These are phyloP conservation scores for Phoenicopterus ruber DNA, from an alignment of 2,113 vertebrate species.

Conservation along the genomic window DNA sequence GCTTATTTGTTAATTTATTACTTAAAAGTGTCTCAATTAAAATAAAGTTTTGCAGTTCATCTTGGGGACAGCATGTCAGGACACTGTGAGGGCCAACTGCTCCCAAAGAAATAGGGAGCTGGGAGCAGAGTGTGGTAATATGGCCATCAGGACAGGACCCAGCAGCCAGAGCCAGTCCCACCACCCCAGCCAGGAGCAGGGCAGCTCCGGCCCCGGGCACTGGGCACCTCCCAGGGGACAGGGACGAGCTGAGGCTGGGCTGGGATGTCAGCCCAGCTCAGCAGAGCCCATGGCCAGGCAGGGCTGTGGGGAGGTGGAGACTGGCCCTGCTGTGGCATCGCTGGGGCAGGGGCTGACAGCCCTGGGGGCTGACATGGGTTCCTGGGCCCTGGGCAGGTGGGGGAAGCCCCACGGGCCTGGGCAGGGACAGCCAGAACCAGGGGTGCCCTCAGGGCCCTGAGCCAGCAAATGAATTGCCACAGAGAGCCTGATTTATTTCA, in stretches of 20 bases:
- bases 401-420: background rate
- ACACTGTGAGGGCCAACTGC: background rate
- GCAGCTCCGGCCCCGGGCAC: background rate
- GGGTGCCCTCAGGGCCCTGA: background rate
- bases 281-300: too few relatives aligned
- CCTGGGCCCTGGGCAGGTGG: background rate
- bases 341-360: background rate
- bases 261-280: background rate
- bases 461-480: background rate
- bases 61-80: background rate
- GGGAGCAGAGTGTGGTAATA: background rate
- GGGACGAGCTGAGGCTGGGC: background rate
- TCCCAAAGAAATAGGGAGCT: background rate
- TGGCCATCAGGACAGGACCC: background rate
- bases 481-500: background rate
- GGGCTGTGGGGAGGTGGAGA: background rate
- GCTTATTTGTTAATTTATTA: background rate
- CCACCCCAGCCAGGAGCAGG: background rate
- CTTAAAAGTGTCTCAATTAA: background rate
- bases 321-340: fast-evolving
- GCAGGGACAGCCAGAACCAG: background rate
- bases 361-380: background rate
- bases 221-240: fast-evolving
- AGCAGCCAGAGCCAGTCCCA: background rate
- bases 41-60: background rate